These are phyloP conservation scores for Virgularia gustaviana DNA, from an alignment of 92 coral and sea anemone species.

Conservation along the genomic window DNA sequence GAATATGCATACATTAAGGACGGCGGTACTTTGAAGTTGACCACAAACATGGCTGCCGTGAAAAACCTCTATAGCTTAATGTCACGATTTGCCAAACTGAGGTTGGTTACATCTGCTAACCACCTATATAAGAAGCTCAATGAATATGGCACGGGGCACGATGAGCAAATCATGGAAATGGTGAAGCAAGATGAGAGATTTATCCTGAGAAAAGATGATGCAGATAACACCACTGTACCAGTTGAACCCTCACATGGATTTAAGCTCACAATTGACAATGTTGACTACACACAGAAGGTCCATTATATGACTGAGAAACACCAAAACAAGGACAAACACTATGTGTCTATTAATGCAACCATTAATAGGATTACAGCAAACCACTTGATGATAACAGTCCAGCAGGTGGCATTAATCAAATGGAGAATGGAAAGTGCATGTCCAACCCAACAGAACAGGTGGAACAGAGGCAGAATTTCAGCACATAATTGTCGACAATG, in stretches of 20 bases:
- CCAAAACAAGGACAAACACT: slow-evolving; percentile 8
- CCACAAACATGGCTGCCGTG: too few species aligned
- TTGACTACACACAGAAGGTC: neutral
- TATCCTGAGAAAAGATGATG: neutral
- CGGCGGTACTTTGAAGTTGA: too few species aligned
- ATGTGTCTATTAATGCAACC: slow-evolving; percentile 1
- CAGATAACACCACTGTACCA: neutral
- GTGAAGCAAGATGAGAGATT: neutral
- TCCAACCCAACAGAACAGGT: too few species aligned
- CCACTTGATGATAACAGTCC: too few species aligned
- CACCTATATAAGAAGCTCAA: neutral
- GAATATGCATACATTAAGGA: too few species aligned
- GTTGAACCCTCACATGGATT: neutral
- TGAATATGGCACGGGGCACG: neutral
- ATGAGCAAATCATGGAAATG: neutral
- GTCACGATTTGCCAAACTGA: neutral
- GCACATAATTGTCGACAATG: too few species aligned
- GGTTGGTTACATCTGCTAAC: neutral
- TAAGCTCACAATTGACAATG: neutral
- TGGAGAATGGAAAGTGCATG: too few species aligned
- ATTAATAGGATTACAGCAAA: neutral
- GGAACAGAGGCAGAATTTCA: too few species aligned
- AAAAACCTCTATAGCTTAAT: too few species aligned
- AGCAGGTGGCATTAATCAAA: too few species aligned
- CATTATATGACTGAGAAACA: neutral